Conservation (phyloP, 1,140 invertebrate genomes). For the Alviniconcha marisindica region DNA sequence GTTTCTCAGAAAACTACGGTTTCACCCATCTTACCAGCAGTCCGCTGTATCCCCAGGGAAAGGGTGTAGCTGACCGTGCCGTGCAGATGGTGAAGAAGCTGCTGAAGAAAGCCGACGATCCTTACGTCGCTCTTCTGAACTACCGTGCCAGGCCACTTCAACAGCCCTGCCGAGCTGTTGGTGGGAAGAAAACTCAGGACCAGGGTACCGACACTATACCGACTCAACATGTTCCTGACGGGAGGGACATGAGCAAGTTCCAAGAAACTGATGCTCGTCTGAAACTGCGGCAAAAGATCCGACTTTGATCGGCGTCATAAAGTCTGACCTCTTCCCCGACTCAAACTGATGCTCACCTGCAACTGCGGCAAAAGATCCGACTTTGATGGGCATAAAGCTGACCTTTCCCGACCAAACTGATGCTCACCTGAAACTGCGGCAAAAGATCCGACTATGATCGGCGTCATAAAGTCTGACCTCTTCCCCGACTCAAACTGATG, state of each 20-base stretch:
- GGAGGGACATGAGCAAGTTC: background rate
- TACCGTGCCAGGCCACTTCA: constrained; percentile 43
- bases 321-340: too few species aligned
- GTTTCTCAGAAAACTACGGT: constrained; percentile 47
- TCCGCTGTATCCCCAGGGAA: constrained; percentile 53
- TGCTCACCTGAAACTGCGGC: too few species aligned
- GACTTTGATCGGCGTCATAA: too few species aligned
- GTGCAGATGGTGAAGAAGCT: constrained; percentile 55
- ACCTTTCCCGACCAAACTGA: too few species aligned
- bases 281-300: too few species aligned
- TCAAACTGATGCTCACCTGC: too few species aligned
- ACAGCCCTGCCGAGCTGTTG: constrained; percentile 44
- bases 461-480: too few species aligned
- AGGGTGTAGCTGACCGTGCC: constrained; percentile 49
- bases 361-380: too few species aligned
- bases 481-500: too few species aligned
- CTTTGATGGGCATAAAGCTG: too few species aligned
- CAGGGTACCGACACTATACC: background rate
- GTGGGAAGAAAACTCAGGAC: constrained; percentile 51
- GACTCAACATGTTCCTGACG: background rate
- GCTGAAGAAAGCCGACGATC: constrained; percentile 47
- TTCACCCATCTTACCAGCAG: constrained; percentile 53
- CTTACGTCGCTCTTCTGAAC: constrained; percentile 45
- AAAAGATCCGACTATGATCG: too few species aligned
- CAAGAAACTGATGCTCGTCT: background rate